Evolutionary conservation across 2,888 invertebrate genomes (phyloP).

Genomic region (Drosophila rellima): DNA sequence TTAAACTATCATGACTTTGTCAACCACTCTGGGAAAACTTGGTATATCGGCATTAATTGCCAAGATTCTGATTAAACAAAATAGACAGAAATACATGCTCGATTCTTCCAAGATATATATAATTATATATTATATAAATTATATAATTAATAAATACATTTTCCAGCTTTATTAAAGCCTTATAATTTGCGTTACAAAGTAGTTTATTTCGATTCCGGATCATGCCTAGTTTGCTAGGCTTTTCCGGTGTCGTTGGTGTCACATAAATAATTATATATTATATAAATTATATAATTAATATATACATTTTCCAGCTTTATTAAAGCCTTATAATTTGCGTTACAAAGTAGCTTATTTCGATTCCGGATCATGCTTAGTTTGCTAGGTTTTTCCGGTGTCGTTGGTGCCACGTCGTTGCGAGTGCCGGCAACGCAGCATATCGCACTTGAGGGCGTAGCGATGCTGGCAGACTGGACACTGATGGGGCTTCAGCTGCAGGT

Average conservation of each 20-base stretch:
- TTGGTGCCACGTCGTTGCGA: conserved; percentile 69
- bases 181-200: neutral
- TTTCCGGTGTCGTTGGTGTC: conserved; percentile 1
- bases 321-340: neutral
- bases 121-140: no score
- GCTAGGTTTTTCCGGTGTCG: neutral
- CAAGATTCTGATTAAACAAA: no score
- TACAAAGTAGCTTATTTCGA: neutral
- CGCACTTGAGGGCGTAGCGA: conserved; percentile 84
- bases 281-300: no score
- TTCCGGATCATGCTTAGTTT: neutral
- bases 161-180: neutral
- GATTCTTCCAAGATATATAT: no score
- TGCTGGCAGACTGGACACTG: conserved; percentile 83
- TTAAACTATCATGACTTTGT: no score
- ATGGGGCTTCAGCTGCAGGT: conserved; percentile 84
- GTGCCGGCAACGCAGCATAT: conserved; percentile 85
- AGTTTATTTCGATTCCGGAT: neutral
- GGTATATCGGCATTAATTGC: no score
- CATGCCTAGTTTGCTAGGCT: neutral
- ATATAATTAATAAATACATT: no score
- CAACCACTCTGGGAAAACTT: no score
- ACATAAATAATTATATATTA: no score
- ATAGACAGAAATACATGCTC: no score
- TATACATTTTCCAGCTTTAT: neutral